These are phyloP conservation scores for Acanthiza pusilla DNA, from an alignment of 2,797 vertebrate genomes.

Conservation along the genomic window DNA sequence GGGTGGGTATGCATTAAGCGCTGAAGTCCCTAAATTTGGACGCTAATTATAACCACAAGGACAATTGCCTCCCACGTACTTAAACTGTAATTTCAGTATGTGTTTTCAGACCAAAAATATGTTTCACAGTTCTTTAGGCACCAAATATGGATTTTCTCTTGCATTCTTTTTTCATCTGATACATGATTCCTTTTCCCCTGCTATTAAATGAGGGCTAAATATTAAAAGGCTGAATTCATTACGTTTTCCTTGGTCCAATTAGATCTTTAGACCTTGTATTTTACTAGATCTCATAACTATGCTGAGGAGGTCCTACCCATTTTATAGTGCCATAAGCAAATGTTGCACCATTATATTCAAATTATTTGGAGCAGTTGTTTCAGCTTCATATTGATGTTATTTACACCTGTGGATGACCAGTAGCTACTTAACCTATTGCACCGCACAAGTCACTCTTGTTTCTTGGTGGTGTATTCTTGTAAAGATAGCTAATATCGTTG, in stretches of 20 bases:
- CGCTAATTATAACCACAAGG: slow-evolving; percentile 70
- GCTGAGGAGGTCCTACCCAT: neutral
- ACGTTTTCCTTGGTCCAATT: neutral
- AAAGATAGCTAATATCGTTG: neutral
- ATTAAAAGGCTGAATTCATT: neutral
- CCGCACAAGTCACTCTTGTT: neutral
- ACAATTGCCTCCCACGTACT: slow-evolving; percentile 67
- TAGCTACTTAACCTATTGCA: neutral
- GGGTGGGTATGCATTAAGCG: slow-evolving; percentile 54
- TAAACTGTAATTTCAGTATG: slow-evolving; percentile 29
- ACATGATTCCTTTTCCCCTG: neutral
- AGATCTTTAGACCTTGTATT: neutral
- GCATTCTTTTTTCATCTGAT: slow-evolving; percentile 25
- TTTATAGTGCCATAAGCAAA: neutral
- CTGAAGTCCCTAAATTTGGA: slow-evolving; percentile 66
- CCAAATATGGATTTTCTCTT: slow-evolving; percentile 56
- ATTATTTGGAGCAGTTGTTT: neutral
- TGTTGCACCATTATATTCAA: neutral
- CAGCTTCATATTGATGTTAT: neutral
- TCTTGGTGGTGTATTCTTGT: neutral
- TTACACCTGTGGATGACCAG: neutral
- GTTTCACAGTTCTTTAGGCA: slow-evolving; percentile 55
- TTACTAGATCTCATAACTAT: neutral
- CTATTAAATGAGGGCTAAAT: neutral
- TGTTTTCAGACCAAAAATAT: slow-evolving; percentile 52